Evolutionary conservation across 2,113 vertebrate genomes (phyloP), one percentile per base, ranked within the genome.

Genomic region (Phyllopteryx taeniolatus): DNA sequence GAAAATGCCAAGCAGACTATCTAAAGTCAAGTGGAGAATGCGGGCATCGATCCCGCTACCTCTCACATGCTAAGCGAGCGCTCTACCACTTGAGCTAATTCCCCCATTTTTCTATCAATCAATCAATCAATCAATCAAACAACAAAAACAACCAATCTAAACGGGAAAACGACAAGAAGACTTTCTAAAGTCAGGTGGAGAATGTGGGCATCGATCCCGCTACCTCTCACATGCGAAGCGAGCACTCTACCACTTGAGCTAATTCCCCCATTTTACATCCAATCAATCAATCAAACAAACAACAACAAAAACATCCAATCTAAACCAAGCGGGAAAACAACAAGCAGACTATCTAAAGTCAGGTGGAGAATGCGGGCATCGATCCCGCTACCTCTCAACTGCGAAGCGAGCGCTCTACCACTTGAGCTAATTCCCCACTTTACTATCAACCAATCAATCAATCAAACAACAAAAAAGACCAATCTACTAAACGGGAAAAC

Each of bases 241-340:
- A 94, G 89, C 89, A 92, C 94, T 94, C 92, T 94, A 93, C 93
- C 89, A 92, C 94, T 83, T 94, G 87, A 94, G 92, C 90, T 39
- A 39, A 39, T 39, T 39, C 35, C 35, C 35, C 35, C 6, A 39
- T 39, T 39, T 39, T 39, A 27, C 27, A 1, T 1, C 1, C 1
- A 27, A 27, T 27, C 27, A 27, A 27, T 27, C 27, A 27, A 27
- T 27, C 27, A 27, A 27, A 27, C n/a, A 27, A 27, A 27, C 27
- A 27, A n/a, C n/a, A n/a, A n/a, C n/a, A 27, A 27, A 27, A 27
- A 27, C 27, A 27, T 27, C 27, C 27, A 27, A 27, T 27, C 27
- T 93, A 1, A 27, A 27, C 27, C 27, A 27, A 27, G 27, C 27
- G 27, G 27, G 27, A 27, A 27, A 27, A 27, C 27, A 1, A 27